A percentile compares a stretch with the other conserved stretches of the same genome.
Conservation (phyloP, 1,140 invertebrate species). For the Dendroctonus ponderosae region DNA sequence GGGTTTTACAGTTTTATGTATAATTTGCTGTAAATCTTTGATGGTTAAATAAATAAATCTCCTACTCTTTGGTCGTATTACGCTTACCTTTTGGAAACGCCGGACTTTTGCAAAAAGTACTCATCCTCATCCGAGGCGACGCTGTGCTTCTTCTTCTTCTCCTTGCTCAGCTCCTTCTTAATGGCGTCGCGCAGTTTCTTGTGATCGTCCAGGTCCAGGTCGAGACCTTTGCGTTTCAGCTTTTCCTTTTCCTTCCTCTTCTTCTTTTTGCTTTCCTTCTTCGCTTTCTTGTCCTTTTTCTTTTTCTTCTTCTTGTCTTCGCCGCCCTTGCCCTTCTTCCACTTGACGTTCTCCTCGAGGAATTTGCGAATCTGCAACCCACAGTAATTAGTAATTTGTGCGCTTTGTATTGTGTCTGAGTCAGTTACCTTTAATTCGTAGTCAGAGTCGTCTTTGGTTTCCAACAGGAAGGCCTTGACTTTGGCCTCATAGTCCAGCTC, state of each 20-base stretch:
- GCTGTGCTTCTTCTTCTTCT: constrained; percentile 55
- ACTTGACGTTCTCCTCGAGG: constrained; percentile 74
- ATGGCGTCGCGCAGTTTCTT: constrained; percentile 66
- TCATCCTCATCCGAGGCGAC: constrained; percentile 57
- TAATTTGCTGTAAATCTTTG: too few relatives aligned
- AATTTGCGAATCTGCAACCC: constrained; percentile 61
- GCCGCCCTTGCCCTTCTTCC: constrained; percentile 72
- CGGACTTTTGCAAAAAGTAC: constrained; percentile 58
- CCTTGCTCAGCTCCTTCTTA: constrained; percentile 57
- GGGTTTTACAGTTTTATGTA: too few relatives aligned
- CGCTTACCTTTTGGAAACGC: constrained; percentile 55
- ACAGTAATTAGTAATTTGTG: background rate
- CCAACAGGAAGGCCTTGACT: constrained; percentile 72
- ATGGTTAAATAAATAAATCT: too few relatives aligned
- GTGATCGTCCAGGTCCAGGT: constrained; percentile 62
- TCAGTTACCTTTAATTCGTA: constrained; percentile 72
- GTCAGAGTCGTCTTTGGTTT: constrained; percentile 78
- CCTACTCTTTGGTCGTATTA: background rate
- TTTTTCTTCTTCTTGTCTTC: constrained; percentile 69
- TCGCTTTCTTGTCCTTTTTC: constrained; percentile 68
- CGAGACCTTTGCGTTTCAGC: constrained; percentile 61
- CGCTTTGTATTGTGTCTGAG: background rate
- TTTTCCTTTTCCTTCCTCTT: constrained; percentile 63
- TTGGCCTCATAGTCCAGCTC: constrained; percentile 65
- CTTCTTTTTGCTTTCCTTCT: constrained; percentile 64